Base-by-base conservation (phyloP, 2,888 invertebrate genomes). In the Oscheius sp. region DNA sequence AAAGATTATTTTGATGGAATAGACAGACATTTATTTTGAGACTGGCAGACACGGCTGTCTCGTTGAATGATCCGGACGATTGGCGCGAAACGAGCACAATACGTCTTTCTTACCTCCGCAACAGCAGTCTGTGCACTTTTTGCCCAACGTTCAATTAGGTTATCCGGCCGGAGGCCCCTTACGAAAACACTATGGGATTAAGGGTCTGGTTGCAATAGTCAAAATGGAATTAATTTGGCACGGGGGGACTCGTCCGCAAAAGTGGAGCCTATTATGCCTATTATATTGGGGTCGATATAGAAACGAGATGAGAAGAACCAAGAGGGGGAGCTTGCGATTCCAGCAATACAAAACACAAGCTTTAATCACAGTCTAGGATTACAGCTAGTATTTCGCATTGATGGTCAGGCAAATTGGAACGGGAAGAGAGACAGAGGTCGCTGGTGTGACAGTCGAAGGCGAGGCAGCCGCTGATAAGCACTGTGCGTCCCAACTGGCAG, bases 291-390 rank as follows among this genome's bases (percentile, higher is more conserved):
- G 29, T 53, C 53, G 13, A 53, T 50, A 50, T 9, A 53, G 29
- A 53, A 21, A 53, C 10, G 13, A 53, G 42, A 10, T 35, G 35
- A 59, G n/a, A 59, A 59, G 11, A 35, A n/a, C 29, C 35, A 37
- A n/a, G 4, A 37, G 5, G n/a, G 37, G 21, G 51, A 53, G n/a
- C n/a, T 50, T 47, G 47, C 21, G 47, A 35, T 63, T 70, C 60
- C 77, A 65, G 72, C 74, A 75, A 77, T 74, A 75, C 77, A 74
- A 77, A 77, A 74, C 70, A 75, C 74, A 75, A 77, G 77, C 77
- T 77, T 77, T 77, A 77, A 77, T 77, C 77, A 51, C 62, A 70
- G 33, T 37, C 13, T 37, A 53, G 74, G 77, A 77, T 77, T 77
- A 77, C 55, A 73, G 77, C 74, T 62, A 59, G 71, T 72, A 62